These are phyloP conservation scores for Todiramphus saurophagus DNA, from an alignment of 2,113 vertebrate genomes.

Conservation along the genomic window DNA sequence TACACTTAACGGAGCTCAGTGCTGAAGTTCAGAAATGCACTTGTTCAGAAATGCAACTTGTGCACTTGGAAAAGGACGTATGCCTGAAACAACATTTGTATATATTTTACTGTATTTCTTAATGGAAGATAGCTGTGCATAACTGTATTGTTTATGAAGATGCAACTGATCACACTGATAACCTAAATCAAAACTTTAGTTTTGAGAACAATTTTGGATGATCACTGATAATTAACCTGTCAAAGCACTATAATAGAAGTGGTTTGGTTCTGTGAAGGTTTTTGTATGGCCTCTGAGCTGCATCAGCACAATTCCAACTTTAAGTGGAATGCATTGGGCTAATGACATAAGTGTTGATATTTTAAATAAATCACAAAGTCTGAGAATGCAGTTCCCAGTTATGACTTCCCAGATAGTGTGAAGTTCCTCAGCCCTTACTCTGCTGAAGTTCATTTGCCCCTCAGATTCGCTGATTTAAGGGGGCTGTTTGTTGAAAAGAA, in stretches of 20 bases:
- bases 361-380: background rate
- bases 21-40: constrained; percentile 25
- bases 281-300: background rate
- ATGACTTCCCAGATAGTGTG: background rate
- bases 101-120: constrained; percentile 69
- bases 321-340: background rate
- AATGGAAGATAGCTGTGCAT: constrained; percentile 31
- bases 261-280: background rate
- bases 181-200: constrained; percentile 37
- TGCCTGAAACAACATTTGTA: constrained; percentile 50
- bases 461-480: background rate
- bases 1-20: background rate
- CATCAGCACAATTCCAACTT: background rate
- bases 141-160: constrained; percentile 57
- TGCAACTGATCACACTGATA: constrained; percentile 29
- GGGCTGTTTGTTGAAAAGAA: background rate
- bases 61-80: constrained; percentile 9
- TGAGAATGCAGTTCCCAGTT: background rate
- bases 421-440: background rate
- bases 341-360: background rate
- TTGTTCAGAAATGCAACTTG: constrained; percentile 29
- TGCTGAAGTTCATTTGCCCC: background rate
- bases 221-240: background rate
- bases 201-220: constrained; percentile 18
- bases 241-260: constrained; percentile 32